Evolutionary conservation across 2,113 vertebrate genomes (phyloP).

Genomic region (Dasyornis broadbenti): DNA sequence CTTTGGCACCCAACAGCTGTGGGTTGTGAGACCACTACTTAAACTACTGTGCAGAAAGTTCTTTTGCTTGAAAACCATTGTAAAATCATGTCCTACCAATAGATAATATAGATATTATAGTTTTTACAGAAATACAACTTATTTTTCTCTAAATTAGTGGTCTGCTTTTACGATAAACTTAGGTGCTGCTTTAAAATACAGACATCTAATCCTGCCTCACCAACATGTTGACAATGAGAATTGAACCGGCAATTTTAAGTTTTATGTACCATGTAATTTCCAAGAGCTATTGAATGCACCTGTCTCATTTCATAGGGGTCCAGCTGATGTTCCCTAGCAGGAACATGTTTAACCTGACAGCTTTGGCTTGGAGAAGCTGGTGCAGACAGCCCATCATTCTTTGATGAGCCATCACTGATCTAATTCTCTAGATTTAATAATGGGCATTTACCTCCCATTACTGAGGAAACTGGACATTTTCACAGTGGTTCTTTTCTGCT

Average conservation of each 20-base stretch:
- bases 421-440: not conserved
- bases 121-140: not conserved
- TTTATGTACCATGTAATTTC: not conserved
- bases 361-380: not conserved
- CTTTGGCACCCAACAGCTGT: not conserved
- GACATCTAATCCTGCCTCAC: not conserved
- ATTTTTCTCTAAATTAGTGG: not conserved
- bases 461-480: not conserved
- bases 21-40: not conserved
- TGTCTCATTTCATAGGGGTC: not conserved
- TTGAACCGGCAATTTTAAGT: not conserved
- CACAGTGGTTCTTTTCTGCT: not conserved
- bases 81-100: not conserved
- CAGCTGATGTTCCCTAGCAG: not conserved
- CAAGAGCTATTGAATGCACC: not conserved
- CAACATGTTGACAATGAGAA: not conserved
- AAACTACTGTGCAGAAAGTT: not conserved
- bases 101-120: not conserved
- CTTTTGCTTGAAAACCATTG: not conserved
- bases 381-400: not conserved
- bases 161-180: not conserved
- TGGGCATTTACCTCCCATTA: not conserved
- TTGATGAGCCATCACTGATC: not conserved
- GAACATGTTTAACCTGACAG: not conserved
- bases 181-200: not conserved